Evolutionary conservation across 2,888 invertebrate genomes (phyloP).

Genomic region (Reticulitermes lucifugus): DNA sequence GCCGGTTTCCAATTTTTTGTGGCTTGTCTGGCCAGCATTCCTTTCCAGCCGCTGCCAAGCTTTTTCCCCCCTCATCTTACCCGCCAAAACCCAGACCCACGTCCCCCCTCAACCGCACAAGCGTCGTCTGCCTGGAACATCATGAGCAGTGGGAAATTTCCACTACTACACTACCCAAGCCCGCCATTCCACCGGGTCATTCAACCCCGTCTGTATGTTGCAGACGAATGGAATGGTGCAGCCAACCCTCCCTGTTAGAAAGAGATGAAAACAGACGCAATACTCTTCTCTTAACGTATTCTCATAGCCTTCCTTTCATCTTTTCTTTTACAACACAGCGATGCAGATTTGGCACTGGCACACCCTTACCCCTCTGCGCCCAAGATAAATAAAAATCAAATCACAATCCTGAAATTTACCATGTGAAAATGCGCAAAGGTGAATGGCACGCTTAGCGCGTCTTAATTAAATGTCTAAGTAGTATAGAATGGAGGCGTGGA

Average conservation of each 20-base stretch:
- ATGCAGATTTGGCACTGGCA: too few species aligned
- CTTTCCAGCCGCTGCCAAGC: conserved; percentile 48
- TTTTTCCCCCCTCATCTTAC: conserved; percentile 20
- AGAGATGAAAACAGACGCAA: conserved; percentile 18
- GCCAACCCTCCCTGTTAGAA: conserved; percentile 22
- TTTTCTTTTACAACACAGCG: neutral
- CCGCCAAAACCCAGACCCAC: neutral
- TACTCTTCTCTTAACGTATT: neutral
- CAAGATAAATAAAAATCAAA: too few species aligned
- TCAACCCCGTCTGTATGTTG: conserved; percentile 47
- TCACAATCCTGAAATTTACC: too few species aligned
- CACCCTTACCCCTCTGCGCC: too few species aligned
- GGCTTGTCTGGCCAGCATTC: conserved; percentile 24
- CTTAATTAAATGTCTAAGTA: too few species aligned
- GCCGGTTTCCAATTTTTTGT: neutral
- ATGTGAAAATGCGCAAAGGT: too few species aligned
- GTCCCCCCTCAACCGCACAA: conserved; percentile 7
- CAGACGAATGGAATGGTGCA: conserved; percentile 14
- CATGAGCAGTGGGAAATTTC: conserved; percentile 49
- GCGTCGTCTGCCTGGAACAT: conserved; percentile 19
- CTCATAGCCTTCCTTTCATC: neutral
- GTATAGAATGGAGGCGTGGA: too few species aligned
- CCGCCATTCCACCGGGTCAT: conserved; percentile 46
- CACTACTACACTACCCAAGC: conserved; percentile 36
- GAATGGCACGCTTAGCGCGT: too few species aligned